A percentile compares a stretch with the other conserved stretches of the same genome.
Evolutionary conservation across 2,797 vertebrate genomes (phyloP).

Genomic region (Epinephelus malabaricus): DNA sequence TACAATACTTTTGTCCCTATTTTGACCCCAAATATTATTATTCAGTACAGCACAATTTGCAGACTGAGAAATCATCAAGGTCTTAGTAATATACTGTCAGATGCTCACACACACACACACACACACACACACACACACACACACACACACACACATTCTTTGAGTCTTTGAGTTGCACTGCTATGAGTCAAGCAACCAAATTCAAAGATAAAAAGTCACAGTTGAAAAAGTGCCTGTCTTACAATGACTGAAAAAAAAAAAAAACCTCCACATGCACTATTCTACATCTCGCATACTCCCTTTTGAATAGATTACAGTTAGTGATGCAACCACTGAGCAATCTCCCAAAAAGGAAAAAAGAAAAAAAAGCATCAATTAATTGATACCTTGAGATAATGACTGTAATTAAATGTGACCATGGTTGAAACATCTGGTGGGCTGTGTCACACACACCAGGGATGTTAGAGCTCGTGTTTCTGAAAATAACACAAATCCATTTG

Average conservation of each 20-base stretch:
- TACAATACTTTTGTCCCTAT: too few species aligned
- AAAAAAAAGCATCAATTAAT: slow-evolving; percentile 6
- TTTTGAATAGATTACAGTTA: not conserved
- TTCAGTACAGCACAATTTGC: not conserved
- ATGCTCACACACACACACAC: not conserved
- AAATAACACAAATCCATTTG: not conserved
- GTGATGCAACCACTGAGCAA: slow-evolving; percentile 23
- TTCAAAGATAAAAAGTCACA: slow-evolving; percentile 8
- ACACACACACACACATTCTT: not conserved
- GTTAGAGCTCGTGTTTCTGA: not conserved
- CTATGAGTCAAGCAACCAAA: slow-evolving; percentile 1
- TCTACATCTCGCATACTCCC: not conserved
- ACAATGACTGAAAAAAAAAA: not conserved
- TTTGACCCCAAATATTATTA: too few species aligned
- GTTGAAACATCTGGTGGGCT: not conserved
- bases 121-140: not conserved
- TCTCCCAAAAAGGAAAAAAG: not conserved
- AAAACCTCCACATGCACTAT: not conserved
- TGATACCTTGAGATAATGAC: slow-evolving; percentile 31
- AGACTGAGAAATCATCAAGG: not conserved
- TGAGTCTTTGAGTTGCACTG: not conserved
- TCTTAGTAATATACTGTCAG: not conserved
- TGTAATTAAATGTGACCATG: slow-evolving; percentile 4
- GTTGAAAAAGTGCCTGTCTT: not conserved
- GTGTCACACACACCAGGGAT: not conserved